Conservation (phyloP, 92 coral and sea anemone genomes). For the Epizoanthus scotinus region DNA sequence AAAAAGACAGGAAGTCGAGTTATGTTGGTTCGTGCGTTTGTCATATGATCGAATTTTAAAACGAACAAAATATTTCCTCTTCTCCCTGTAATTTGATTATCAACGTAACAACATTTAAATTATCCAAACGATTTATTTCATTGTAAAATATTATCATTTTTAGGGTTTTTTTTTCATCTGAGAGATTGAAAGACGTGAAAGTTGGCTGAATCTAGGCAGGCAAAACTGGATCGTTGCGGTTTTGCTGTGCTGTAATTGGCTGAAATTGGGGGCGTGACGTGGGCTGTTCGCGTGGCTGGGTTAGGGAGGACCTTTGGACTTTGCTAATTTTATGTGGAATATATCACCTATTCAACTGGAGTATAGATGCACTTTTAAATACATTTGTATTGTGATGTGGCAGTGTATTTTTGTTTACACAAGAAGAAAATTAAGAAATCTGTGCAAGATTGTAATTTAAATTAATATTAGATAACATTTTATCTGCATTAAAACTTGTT, state of each 20-base stretch:
- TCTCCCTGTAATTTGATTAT: no score
- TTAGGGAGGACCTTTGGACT: slow-evolving; percentile 37
- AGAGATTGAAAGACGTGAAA: slow-evolving; percentile 8
- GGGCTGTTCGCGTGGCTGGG: slow-evolving; percentile 58
- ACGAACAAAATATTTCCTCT: no score
- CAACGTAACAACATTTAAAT: no score
- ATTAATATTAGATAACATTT: neutral
- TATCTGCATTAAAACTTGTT: no score
- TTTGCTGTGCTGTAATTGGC: slow-evolving; percentile 50
- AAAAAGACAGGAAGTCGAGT: no score
- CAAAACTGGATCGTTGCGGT: slow-evolving; percentile 7
- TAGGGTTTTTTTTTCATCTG: neutral
- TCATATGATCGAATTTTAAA: no score
- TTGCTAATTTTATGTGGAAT: neutral
- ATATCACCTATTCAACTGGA: neutral
- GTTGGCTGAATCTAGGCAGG: slow-evolving; percentile 1
- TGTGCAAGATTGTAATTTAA: neutral
- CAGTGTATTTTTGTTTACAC: neutral
- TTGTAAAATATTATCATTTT: no score
- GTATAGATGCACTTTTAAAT: neutral
- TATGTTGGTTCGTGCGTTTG: no score
- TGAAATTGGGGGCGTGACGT: slow-evolving; percentile 52
- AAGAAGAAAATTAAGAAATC: slow-evolving; percentile 6
- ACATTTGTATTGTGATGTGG: slow-evolving; percentile 22
- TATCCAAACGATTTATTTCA: no score